Base-by-base conservation (phyloP, 2,113 vertebrate species). In the Cervus canadensis region DNA sequence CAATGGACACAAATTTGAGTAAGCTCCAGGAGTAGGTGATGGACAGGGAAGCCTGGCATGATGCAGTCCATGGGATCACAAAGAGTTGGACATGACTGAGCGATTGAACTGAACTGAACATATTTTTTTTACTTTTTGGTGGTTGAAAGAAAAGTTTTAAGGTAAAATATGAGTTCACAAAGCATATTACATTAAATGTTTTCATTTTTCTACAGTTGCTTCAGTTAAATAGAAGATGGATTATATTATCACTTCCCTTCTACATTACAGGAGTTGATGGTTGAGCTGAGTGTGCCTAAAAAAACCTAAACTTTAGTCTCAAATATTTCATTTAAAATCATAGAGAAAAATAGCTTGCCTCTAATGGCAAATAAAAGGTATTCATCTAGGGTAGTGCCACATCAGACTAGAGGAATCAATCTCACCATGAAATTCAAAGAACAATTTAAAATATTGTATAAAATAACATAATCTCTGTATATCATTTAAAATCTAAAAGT, bases 401-500 rank as follows among this genome's bases (percentile, higher is more conserved):
- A 83, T 71, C 25, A 78, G 7, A 79, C 57, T 85, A 92, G 25
- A 95, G 5, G 10, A 94, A 89, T 95, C 74, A 97, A 96, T 76
- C 45, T 26, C 10, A 25, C 81, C 67, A 54, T 87, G 57, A 97
- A 87, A 97, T 97, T 67, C 64, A 95, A 96, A 94, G 84, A 87
- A 78, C 64, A 81, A 94, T 94, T 95, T 97, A 96, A 95, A 97
- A 89, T 78, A 84, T 36, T 3, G 67, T 90, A 87, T 52, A 15
- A 97, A 94, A 88, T 54, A 96, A 93, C 12, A 95, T 43, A 81
- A 85, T 91, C 40, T 90, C 87, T 89, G 76, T 95, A 25, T 94
- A 28, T 67, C 82, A 95, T 87, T 96, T 94, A 93, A 93, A 97
- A 95, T 9, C 91, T 64, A 78, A 7, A 94, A 67, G 23, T 56